A percentile compares a stretch with the other conserved stretches of the same genome.
Conservation (phyloP, 1,140 invertebrate genomes). For the Agrilus planipennis region DNA sequence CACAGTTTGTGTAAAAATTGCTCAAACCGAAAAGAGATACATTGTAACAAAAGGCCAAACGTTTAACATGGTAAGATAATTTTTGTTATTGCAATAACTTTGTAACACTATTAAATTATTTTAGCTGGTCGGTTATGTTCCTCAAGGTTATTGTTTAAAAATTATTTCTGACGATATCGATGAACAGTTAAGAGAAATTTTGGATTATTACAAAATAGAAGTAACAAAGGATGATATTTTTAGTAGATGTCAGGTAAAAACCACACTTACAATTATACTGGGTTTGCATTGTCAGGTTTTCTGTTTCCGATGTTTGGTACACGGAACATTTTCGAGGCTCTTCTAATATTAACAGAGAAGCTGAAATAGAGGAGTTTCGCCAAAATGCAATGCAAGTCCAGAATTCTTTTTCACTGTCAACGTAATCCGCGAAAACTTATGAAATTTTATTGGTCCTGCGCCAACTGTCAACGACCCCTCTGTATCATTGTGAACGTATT, state of each 20-base stretch:
- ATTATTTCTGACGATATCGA: conserved; percentile 36
- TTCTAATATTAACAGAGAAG: too few relatives aligned
- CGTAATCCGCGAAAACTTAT: too few relatives aligned
- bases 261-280: too few relatives aligned
- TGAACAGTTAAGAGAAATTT: conserved; percentile 46
- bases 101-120: conserved; percentile 5
- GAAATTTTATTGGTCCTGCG: too few relatives aligned
- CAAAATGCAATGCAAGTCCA: too few relatives aligned
- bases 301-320: too few relatives aligned
- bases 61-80: conserved; percentile 32
- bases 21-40: conserved; percentile 40
- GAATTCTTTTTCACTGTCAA: too few relatives aligned
- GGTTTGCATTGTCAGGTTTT: too few relatives aligned
- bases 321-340: background rate
- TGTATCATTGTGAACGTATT: too few relatives aligned
- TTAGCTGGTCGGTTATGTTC: conserved; percentile 38
- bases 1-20: conserved; percentile 38
- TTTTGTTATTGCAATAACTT: too few relatives aligned
- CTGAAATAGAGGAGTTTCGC: too few relatives aligned
- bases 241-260: conserved; percentile 48
- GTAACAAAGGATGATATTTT: conserved; percentile 50
- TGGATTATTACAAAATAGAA: conserved; percentile 47
- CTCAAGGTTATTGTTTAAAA: conserved; percentile 39
- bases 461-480: too few relatives aligned
- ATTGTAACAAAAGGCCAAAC: conserved; percentile 43